phyloP scores from a whole-genome alignment of 1,140 invertebrate species.

The Anagrus nilaparvatae region DNA sequence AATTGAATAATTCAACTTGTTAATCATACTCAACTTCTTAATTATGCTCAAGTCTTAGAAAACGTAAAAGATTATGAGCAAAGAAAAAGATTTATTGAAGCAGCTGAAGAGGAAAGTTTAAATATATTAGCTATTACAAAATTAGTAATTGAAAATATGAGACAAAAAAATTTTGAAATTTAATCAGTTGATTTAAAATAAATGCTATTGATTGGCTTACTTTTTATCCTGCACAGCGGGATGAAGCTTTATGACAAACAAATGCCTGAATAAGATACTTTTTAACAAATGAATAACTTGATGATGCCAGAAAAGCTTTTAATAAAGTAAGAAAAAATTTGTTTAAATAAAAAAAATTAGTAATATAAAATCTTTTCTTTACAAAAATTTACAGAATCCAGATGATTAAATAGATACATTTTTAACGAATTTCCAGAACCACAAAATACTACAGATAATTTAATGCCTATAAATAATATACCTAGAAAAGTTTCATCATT shows the following conservation, averaged over 20 bases:
- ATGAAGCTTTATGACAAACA: constrained; percentile 72
- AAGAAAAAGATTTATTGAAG: constrained; percentile 47
- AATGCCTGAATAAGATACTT: constrained; percentile 85
- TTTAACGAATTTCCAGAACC: constrained; percentile 44
- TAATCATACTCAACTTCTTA: constrained; percentile 55
- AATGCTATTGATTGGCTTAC: constrained; percentile 81
- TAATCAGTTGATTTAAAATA: constrained; percentile 43
- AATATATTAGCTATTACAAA: constrained; percentile 76
- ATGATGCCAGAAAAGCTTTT: constrained; percentile 58
- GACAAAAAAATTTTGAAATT: constrained; percentile 35
- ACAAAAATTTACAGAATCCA: no score
- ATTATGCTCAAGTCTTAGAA: constrained; percentile 73
- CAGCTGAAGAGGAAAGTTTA: constrained; percentile 64
- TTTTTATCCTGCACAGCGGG: constrained; percentile 65
- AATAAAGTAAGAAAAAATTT: constrained; percentile 43
- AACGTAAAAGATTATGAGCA: constrained; percentile 54
- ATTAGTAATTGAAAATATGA: constrained; percentile 70
- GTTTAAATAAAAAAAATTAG: constrained; percentile 2
- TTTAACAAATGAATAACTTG: constrained; percentile 53
- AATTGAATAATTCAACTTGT: constrained; percentile 46
- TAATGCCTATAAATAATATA: constrained; percentile 34
- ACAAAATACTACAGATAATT: constrained; percentile 36
- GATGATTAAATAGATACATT: constrained; percentile 53
- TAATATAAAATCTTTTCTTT: neutral
- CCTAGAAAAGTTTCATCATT: constrained; percentile 41